Evolutionary conservation across 2,888 invertebrate species (phyloP).

Genomic region (Xanthia togata): DNA sequence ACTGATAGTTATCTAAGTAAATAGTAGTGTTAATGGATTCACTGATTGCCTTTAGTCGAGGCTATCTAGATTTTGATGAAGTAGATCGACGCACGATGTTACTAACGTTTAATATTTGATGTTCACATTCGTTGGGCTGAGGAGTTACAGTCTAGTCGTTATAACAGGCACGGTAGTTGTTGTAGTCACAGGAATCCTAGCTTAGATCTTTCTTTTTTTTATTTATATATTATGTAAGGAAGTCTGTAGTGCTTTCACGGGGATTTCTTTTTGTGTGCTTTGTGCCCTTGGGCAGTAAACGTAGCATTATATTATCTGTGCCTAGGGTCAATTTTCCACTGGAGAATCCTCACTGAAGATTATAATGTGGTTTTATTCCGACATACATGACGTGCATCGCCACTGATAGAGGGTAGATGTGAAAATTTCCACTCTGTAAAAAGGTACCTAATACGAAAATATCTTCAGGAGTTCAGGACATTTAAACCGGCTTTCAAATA

Average conservation of each 20-base stretch:
- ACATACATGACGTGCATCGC: background rate
- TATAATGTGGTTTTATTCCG: background rate
- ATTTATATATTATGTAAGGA: background rate
- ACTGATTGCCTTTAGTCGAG: slow-evolving; percentile 17
- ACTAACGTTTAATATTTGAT: slow-evolving; percentile 24
- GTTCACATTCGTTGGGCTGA: slow-evolving; percentile 10
- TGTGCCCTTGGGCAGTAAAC: too few species aligned
- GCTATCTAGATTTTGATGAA: slow-evolving; percentile 44
- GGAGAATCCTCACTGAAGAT: background rate
- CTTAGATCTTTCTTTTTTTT: background rate
- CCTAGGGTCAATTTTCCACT: too few species aligned
- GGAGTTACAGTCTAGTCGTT: slow-evolving; percentile 12
- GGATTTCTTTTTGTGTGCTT: background rate
- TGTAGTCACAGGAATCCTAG: background rate
- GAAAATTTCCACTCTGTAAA: background rate
- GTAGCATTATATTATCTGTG: too few species aligned
- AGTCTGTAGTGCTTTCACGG: background rate
- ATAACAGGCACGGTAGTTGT: background rate
- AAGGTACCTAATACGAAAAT: background rate
- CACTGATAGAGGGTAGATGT: background rate
- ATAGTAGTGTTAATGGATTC: slow-evolving; percentile 37
- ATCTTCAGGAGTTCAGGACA: background rate
- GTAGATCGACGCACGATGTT: slow-evolving; percentile 30
- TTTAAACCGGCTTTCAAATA: background rate
- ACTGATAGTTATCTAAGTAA: slow-evolving; percentile 30